Evolutionary conservation across 92 coral and sea anemone species (phyloP).

Genomic region (Paramuricea clavata): DNA sequence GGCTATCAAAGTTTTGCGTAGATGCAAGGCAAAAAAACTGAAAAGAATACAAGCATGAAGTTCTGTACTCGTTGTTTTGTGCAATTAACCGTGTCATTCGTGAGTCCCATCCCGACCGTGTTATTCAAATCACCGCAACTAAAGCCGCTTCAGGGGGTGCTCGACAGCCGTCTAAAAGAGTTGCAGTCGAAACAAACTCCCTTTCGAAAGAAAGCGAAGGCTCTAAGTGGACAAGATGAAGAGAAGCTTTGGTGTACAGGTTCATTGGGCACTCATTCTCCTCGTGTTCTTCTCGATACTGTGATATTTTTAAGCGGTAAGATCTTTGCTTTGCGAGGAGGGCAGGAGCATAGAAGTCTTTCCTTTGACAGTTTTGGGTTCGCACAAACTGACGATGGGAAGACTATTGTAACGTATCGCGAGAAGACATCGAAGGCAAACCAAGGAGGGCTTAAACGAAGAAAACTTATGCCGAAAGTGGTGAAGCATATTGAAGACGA

Average conservation of each 20-base stretch:
- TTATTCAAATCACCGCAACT: constrained; percentile 36
- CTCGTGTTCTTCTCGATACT: constrained; percentile 36
- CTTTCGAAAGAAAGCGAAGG: constrained; percentile 39
- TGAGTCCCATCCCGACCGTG: neutral
- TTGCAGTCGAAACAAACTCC: constrained; percentile 41
- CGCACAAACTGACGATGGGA: neutral
- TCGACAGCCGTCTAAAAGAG: constrained; percentile 48
- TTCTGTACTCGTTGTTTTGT: constrained; percentile 10
- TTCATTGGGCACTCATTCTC: constrained; percentile 49
- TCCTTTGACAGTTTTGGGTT: constrained; percentile 40
- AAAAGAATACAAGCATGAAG: neutral
- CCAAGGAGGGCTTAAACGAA: constrained; percentile 64
- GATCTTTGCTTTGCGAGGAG: constrained; percentile 56
- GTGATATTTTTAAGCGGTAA: constrained; percentile 42
- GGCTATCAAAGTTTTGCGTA: neutral
- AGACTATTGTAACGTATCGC: neutral
- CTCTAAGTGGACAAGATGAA: constrained; percentile 40
- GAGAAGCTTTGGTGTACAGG: constrained; percentile 47
- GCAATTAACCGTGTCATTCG: neutral
- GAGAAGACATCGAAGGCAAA: constrained; percentile 63
- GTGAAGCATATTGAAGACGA: constrained; percentile 56
- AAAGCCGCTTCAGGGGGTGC: constrained; percentile 40
- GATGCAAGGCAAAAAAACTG: neutral
- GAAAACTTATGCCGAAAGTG: constrained; percentile 41
- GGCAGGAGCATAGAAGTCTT: constrained; percentile 42